Evolutionary conservation across 2,797 vertebrate species (phyloP).

Genomic region (Lithobates pipiens): DNA sequence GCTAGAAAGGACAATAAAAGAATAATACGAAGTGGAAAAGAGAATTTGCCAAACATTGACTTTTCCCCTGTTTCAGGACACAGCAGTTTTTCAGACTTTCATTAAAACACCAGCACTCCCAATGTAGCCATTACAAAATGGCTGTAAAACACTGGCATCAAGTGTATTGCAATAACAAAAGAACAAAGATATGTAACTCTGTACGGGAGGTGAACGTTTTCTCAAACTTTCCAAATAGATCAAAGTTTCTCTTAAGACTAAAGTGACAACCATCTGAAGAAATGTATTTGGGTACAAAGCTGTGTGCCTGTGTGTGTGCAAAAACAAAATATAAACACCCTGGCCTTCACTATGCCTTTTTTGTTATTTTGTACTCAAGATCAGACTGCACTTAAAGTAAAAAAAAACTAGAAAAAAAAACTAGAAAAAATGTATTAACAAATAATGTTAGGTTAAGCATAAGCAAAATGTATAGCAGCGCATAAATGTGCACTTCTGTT

Average conservation of each 20-base stretch:
- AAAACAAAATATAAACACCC: too few relatives aligned
- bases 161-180: background rate
- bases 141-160: conserved; percentile 6
- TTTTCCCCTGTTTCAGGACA: conserved; percentile 46
- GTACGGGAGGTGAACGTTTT: background rate
- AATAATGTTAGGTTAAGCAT: too few relatives aligned
- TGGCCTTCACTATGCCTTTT: too few relatives aligned
- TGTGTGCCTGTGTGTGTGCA: too few relatives aligned
- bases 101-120: conserved; percentile 61
- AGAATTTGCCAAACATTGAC: background rate
- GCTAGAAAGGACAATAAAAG: conserved; percentile 39
- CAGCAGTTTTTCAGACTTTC: conserved; percentile 64
- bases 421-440: too few relatives aligned
- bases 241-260: background rate
- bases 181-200: background rate
- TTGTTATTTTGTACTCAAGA: too few relatives aligned
- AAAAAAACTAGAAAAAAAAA: too few relatives aligned
- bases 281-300: too few relatives aligned
- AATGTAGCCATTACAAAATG: conserved; percentile 63
- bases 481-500: too few relatives aligned
- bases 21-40: conserved; percentile 35
- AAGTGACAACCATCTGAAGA: too few relatives aligned
- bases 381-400: too few relatives aligned
- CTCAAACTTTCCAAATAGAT: background rate
- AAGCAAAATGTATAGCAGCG: too few relatives aligned